Conservation (phyloP, 2,797 vertebrate species). For the Anguilla megastoma region DNA sequence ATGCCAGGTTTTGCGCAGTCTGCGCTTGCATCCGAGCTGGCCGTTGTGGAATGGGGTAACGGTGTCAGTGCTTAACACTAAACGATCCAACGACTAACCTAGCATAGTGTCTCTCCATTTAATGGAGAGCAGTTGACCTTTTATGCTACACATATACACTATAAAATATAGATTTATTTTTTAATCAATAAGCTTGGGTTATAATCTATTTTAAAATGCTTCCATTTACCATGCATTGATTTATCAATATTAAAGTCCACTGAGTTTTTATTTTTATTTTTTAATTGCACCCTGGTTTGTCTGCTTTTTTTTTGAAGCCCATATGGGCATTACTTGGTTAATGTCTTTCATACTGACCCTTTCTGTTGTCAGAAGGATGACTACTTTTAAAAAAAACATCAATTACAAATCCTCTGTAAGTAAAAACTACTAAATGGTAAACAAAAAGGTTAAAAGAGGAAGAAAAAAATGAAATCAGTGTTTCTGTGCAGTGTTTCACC, state of each 20-base stretch:
- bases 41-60: conserved; percentile 13
- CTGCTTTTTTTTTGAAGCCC: conserved; percentile 37
- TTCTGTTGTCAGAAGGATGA: conserved; percentile 37
- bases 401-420: conserved; percentile 21
- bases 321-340: conserved; percentile 24
- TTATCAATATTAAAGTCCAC: conserved; percentile 50
- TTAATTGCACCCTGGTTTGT: conserved; percentile 22
- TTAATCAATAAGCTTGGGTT: conserved; percentile 51
- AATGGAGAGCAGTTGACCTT: conserved; percentile 23
- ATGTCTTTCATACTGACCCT: conserved; percentile 41
- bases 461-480: neutral
- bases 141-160: conserved; percentile 21
- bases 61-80: conserved; percentile 19
- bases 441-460: neutral
- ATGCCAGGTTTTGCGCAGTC: conserved; percentile 56
- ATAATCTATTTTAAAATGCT: conserved; percentile 54
- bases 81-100: conserved; percentile 24
- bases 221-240: conserved; percentile 56
- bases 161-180: conserved; percentile 45
- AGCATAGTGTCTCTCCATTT: conserved; percentile 18
- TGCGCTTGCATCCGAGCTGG: conserved; percentile 12
- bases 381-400: neutral
- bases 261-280: conserved; percentile 32
- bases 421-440: neutral
- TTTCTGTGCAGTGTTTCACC: conserved; percentile 44